Percentiles rank a stretch among this genome's conserved stretches.
Conservation (phyloP, 35 echinoderm and acorn worm genomes). For the Patiria miniata region DNA sequence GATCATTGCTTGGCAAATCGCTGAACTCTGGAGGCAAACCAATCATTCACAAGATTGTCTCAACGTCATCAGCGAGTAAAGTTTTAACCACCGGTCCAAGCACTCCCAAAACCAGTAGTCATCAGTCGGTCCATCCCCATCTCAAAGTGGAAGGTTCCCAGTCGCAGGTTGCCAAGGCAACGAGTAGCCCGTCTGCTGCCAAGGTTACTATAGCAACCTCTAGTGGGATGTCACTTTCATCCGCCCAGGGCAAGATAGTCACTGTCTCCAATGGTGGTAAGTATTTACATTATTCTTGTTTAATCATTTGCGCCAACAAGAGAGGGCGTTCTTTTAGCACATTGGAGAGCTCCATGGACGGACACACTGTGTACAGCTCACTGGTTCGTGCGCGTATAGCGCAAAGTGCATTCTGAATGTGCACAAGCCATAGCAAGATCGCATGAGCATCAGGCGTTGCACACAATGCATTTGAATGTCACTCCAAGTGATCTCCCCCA, state of each 20-base stretch:
- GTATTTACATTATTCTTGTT: neutral
- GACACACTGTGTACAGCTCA: too few relatives aligned
- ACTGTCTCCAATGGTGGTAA: constrained; percentile 25
- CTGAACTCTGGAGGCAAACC: constrained; percentile 16
- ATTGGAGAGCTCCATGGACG: too few relatives aligned
- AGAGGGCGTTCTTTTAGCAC: too few relatives aligned
- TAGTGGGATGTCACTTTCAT: constrained; percentile 56
- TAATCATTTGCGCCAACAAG: too few relatives aligned
- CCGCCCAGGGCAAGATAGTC: constrained; percentile 37
- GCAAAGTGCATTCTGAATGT: too few relatives aligned
- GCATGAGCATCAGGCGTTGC: too few relatives aligned
- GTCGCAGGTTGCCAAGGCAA: neutral
- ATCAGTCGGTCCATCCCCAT: constrained; percentile 6
- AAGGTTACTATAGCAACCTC: constrained; percentile 41
- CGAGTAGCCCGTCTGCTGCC: constrained; percentile 13
- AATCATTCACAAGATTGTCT: constrained; percentile 28
- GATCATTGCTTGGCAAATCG: neutral
- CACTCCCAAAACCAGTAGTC: neutral
- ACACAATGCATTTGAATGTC: too few relatives aligned
- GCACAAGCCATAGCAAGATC: too few relatives aligned
- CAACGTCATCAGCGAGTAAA: constrained; percentile 11
- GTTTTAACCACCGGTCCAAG: neutral
- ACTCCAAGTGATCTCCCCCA: too few relatives aligned
- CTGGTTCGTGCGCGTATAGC: too few relatives aligned
- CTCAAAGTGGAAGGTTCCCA: constrained; percentile 23